A percentile compares a stretch with the other conserved stretches of the same genome.
These are phyloP conservation scores for Sylvia borin DNA, from an alignment of 2,797 vertebrate genomes.

Conservation along the genomic window DNA sequence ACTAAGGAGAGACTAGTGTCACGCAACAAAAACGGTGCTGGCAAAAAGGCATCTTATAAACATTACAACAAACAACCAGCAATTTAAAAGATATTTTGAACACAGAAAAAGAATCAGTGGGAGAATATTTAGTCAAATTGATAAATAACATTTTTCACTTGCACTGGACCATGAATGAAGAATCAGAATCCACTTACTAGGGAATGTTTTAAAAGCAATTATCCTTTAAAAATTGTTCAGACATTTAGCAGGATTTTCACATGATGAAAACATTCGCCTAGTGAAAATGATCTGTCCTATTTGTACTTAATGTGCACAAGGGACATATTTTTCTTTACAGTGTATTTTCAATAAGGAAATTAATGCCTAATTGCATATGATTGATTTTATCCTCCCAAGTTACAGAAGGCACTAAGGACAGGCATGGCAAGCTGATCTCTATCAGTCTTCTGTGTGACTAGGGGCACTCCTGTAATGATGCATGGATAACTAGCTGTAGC, in stretches of 20 bases:
- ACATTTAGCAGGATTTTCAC: background rate
- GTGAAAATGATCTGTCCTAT: background rate
- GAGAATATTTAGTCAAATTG: background rate
- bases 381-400: conserved; percentile 5
- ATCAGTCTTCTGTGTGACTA: background rate
- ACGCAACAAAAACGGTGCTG: background rate
- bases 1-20: background rate
- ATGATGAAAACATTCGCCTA: background rate
- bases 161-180: background rate
- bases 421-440: background rate
- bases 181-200: background rate
- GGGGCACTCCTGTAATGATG: background rate
- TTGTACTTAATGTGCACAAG: background rate
- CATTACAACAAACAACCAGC: background rate
- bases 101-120: background rate
- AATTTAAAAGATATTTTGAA: background rate
- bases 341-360: conserved; percentile 2
- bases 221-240: background rate
- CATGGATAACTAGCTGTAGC: background rate
- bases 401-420: background rate
- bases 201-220: background rate
- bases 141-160: background rate
- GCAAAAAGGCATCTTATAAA: background rate
- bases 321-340: background rate
- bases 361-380: conserved; percentile 18